These are phyloP conservation scores for Anableps anableps DNA, from an alignment of 2,797 vertebrate species.

Conservation along the genomic window DNA sequence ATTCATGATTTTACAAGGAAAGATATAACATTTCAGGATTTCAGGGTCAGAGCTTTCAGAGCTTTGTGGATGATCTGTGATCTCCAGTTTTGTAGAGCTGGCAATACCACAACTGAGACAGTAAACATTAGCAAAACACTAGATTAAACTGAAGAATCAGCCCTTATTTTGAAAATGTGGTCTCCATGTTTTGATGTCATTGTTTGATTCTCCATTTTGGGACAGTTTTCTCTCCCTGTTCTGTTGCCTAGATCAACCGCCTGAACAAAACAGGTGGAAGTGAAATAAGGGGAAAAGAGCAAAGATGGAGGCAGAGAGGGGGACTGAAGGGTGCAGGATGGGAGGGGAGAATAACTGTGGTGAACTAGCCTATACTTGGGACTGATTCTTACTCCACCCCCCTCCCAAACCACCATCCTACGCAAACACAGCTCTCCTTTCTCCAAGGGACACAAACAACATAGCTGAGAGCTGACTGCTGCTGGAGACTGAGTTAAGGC, in stretches of 20 bases:
- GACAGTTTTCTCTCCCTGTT: slow-evolving; percentile 63
- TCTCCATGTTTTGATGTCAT: slow-evolving; percentile 41
- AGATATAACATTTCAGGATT: background rate
- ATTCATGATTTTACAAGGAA: background rate
- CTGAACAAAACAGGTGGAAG: slow-evolving; percentile 62
- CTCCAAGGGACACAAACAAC: slow-evolving; percentile 79
- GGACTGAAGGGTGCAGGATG: slow-evolving; percentile 65
- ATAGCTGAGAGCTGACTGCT: slow-evolving; percentile 59
- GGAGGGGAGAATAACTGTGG: slow-evolving; percentile 85
- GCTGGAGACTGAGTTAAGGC: slow-evolving; percentile 40
- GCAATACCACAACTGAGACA: background rate
- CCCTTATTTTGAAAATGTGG: slow-evolving; percentile 15
- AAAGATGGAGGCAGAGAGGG: slow-evolving; percentile 20
- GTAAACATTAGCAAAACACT: background rate
- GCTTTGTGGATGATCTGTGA: background rate
- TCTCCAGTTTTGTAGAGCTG: background rate
- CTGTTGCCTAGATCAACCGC: slow-evolving; percentile 26
- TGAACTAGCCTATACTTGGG: slow-evolving; percentile 85
- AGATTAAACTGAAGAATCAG: background rate
- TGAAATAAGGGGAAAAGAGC: slow-evolving; percentile 24
- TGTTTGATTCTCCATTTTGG: slow-evolving; percentile 69
- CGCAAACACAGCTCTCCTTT: slow-evolving; percentile 86
- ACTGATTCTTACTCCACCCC: slow-evolving; percentile 85
- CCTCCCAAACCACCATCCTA: slow-evolving; percentile 78
- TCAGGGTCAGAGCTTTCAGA: background rate